phyloP scores from a whole-genome alignment of 2,113 vertebrate species.

The Myrmecophaga tridactyla region DNA sequence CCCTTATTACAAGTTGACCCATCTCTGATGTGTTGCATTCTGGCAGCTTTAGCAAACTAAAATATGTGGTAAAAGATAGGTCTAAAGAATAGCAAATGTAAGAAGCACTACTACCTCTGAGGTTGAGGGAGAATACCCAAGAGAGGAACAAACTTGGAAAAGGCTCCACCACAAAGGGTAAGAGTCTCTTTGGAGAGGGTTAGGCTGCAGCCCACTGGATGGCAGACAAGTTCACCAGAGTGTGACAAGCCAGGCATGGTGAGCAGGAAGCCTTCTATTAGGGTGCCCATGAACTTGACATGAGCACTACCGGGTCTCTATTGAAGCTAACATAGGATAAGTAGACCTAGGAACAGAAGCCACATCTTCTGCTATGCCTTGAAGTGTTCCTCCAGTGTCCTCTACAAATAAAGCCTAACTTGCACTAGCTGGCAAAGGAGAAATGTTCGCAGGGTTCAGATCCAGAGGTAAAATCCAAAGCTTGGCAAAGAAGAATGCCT shows the following conservation, averaged over 20 bases:
- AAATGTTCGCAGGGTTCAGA: not conserved
- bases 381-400: constrained; percentile 24
- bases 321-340: rapidly evolving
- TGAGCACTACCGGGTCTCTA: not conserved
- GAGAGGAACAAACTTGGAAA: not conserved
- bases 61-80: not conserved
- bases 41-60: too few species aligned
- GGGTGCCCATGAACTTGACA: not conserved
- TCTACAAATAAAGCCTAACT: not conserved
- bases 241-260: not conserved
- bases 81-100: not conserved
- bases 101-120: not conserved
- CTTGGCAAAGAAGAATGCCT: not conserved
- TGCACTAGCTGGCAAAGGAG: not conserved
- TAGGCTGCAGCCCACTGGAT: not conserved
- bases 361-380: not conserved
- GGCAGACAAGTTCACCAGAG: not conserved
- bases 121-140: not conserved
- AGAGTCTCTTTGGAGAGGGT: not conserved
- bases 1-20: too few species aligned
- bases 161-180: too few species aligned
- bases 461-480: not conserved
- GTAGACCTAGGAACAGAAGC: not conserved
- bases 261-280: not conserved
- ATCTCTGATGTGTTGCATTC: too few species aligned